phyloP scores from a whole-genome alignment of 1,140 invertebrate genomes.

The Micrasema longulum region DNA sequence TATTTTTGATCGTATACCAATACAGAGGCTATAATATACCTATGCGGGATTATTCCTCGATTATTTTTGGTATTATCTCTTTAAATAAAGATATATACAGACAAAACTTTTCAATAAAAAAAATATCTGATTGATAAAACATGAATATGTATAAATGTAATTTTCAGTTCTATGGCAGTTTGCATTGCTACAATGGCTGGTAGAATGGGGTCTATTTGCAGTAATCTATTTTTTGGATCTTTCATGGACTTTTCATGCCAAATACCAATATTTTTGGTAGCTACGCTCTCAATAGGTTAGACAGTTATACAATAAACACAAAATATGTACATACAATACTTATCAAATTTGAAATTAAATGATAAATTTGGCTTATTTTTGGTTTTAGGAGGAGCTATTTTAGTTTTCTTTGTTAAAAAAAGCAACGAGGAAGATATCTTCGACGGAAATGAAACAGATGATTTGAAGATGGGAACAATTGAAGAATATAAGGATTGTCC shows the following conservation, averaged over 20 bases:
- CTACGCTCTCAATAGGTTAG: constrained; percentile 60
- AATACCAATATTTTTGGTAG: constrained; percentile 68
- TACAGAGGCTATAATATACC: no score
- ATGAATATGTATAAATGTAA: background rate
- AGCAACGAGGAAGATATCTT: background rate
- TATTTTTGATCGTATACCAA: no score
- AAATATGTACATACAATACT: no score
- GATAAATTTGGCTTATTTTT: no score
- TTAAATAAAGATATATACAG: no score
- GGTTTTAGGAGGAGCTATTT: constrained; percentile 18
- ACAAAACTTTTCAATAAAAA: no score
- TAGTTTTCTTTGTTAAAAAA: constrained; percentile 29
- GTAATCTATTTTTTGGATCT: constrained; percentile 69
- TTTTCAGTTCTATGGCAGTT: constrained; percentile 64
- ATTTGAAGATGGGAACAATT: constrained; percentile 6
- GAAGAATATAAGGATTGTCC: background rate
- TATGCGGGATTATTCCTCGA: no score
- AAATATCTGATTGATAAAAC: no score
- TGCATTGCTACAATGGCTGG: constrained; percentile 68
- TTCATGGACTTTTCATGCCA: constrained; percentile 67
- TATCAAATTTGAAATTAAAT: no score
- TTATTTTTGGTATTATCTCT: no score
- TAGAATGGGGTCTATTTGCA: constrained; percentile 68
- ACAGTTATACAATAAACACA: no score
- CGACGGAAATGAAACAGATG: constrained; percentile 2